A percentile compares a stretch with the other conserved stretches of the same genome.
Evolutionary conservation across 2,797 vertebrate genomes (phyloP).

Genomic region (Gallinago stenura): DNA sequence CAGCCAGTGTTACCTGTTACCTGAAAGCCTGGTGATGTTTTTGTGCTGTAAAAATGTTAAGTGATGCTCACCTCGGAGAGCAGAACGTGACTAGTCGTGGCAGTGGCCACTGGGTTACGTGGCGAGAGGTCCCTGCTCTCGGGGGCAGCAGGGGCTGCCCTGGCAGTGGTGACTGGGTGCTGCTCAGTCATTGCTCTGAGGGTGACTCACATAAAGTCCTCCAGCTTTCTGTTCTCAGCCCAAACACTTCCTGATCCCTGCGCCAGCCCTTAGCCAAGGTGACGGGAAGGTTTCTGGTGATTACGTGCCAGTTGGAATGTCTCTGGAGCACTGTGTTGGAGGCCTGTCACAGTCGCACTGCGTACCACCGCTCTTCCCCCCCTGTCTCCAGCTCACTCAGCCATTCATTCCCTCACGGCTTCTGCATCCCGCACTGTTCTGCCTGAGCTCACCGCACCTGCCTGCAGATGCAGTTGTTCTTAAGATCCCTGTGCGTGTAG

Average conservation of each 20-base stretch:
- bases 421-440: slow-evolving; percentile 62
- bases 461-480: slow-evolving; percentile 19
- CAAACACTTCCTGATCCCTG: not conserved
- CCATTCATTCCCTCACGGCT: slow-evolving; percentile 44
- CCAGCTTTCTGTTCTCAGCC: not conserved
- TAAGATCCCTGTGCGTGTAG: not conserved
- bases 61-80: not conserved
- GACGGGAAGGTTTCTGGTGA: not conserved
- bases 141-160: not conserved
- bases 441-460: slow-evolving; percentile 42
- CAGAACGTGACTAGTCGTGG: not conserved
- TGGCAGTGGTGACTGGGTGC: not conserved
- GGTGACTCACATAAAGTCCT: not conserved
- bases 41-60: not conserved
- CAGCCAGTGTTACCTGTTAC: not conserved
- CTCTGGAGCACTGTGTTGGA: not conserved
- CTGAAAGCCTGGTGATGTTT: not conserved
- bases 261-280: not conserved
- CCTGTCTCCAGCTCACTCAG: slow-evolving; percentile 28
- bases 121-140: too few relatives aligned
- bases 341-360: not conserved
- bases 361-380: slow-evolving; percentile 23
- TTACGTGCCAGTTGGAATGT: not conserved
- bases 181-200: not conserved
- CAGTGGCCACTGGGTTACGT: rapidly evolving